Percentiles rank a stretch among this genome's conserved stretches.
phyloP scores from a whole-genome alignment of 1,140 invertebrate genomes.

The Zaprionus tsacasi region DNA sequence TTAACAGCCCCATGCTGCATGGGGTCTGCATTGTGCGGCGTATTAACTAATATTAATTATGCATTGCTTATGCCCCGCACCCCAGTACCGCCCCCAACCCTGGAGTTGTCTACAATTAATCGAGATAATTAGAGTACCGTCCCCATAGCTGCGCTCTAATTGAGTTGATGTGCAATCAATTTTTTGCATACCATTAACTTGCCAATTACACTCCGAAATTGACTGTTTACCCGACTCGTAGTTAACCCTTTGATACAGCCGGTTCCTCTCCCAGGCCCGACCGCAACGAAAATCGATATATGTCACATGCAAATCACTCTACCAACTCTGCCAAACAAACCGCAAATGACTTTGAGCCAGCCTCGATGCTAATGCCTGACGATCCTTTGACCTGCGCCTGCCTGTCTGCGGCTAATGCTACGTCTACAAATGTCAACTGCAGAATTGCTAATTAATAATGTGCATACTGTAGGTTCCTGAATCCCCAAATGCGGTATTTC shows the following conservation, averaged over 20 bases:
- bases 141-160: conserved; percentile 61
- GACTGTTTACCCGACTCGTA: conserved; percentile 12
- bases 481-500: background rate
- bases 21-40: conserved; percentile 5
- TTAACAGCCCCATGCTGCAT: conserved; percentile 44
- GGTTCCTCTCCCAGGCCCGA: background rate
- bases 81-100: conserved; percentile 4
- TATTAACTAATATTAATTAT: conserved; percentile 63
- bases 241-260: background rate
- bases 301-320: conserved; percentile 5
- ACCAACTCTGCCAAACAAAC: conserved; percentile 4
- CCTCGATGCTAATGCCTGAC: background rate
- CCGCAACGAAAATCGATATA: conserved; percentile 21
- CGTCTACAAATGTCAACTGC: conserved; percentile 1
- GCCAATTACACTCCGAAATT: conserved; percentile 27
- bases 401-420: background rate
- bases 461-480: background rate
- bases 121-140: conserved; percentile 61
- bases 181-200: conserved; percentile 39
- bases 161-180: conserved; percentile 66
- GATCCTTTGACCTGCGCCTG: background rate
- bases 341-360: background rate
- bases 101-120: conserved; percentile 23
- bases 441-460: background rate
- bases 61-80: conserved; percentile 39